Base-by-base conservation (phyloP, 2,888 invertebrate genomes). In the Agrilus cyanescens region DNA sequence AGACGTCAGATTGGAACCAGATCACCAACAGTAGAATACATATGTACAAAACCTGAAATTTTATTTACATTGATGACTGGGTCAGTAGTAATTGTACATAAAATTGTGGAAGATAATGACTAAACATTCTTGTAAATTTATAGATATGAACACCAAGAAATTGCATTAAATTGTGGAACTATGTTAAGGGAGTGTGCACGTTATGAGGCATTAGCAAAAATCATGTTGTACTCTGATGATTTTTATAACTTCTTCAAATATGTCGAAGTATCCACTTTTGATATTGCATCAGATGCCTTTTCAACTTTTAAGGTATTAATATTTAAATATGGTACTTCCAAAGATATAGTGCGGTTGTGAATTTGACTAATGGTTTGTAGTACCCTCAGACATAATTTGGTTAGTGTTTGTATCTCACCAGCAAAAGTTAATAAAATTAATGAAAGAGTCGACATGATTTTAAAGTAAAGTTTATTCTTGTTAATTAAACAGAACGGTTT, bases 201-300 rank as follows among this genome's bases (percentile, higher is more conserved):
- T 66, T 94, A 96, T 63, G 98, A 98, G 72, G 94, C 94, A 46
- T 74, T 99, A 66, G 96, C 97, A 50, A 96, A 96, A 75, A 94
- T 97, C 56, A 91, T 99, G 84, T 78, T 99, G 58, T 85, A 93
- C 72, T 91, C 94, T 48, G 91, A 94, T 56, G 91, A 95, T 69
- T 99, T 99, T 77, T 98, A 95, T 71, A 93, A 96, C 74, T 98
- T 99, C 78, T 99, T 99, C 74, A 84, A 87, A 70, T 99, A 97
- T 69, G 97, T 99, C 60, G 98, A 99, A 76, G 93, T 97, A 56
- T 96, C 97, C 56, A 97, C 97, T 54, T 99, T 99, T 77, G 98
- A 99, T 78, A 97, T 99, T 66, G 98, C 98, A 66, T 97, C 97
- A 55, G 98, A 99, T 83, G 98, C 98, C 72, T 99, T 99, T 76